Base-by-base conservation (phyloP, 2,113 vertebrate species). In the Leuciscus idus region DNA sequence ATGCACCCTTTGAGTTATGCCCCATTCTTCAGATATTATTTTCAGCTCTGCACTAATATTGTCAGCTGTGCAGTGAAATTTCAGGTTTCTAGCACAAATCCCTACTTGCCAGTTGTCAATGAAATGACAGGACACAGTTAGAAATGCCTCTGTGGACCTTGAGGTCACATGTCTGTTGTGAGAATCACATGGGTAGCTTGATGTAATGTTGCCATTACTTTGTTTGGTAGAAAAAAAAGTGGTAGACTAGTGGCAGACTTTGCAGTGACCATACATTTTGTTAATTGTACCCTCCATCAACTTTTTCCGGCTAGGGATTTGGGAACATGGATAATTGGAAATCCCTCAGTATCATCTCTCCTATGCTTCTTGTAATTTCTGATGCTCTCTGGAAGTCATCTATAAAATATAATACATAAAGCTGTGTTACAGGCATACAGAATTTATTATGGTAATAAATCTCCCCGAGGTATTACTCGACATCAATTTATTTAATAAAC, bases 1-100 rank as follows among this genome's bases (percentile, higher is more conserved):
- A 28, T 28, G 48, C 2, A 88, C 62, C 48, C 78, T 90, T 5
- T 89, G 57, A 81, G 76, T 86, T 52, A 86, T 84, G 81, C 30
- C 50, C 84, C 88, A 59, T 59, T 59, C 55, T 59, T 59, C 55
- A 59, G 55, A 19, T 59, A 59, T 59, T 59, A 7, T 59, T 59
- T 59, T 59, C 21, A 59, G 55, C 55, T 59, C 55, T 59, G 55
- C 55, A 23, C 55, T 59, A 23, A 59, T 59, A 59, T 23, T 59
- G 2, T 59, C 21, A 59, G 7, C 17, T 21, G 17, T 55, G 5
- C 17, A 55, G 6, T 59, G 55, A 59, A 59, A 59, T 59, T 6
- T 6, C 55, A 2, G 55, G 55, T 59, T 59, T 59, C 21, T 59
- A 59, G 8, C 55, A 59, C 55, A 59, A 23, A 23, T 9, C 7